Percentiles rank a stretch among this genome's conserved stretches.
Evolutionary conservation across 1,140 invertebrate species (phyloP).

Genomic region (Aphelenchoides besseyi): DNA sequence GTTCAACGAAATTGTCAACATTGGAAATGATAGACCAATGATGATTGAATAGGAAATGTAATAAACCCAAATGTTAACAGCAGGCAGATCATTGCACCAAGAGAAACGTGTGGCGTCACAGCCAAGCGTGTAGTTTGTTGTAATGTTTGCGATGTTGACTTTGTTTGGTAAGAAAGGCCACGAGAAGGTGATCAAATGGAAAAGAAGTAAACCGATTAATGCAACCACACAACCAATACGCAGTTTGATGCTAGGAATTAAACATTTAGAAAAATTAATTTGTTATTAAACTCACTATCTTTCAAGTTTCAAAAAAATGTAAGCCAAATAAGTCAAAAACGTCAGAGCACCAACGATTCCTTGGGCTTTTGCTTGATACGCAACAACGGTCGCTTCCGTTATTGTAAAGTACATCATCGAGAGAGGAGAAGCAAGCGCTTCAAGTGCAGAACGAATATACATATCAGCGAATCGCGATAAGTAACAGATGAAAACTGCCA

Average conservation of each 20-base stretch:
- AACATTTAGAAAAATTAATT: background rate
- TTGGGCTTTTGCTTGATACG: constrained; percentile 26
- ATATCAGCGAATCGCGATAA: constrained; percentile 47
- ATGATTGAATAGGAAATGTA: constrained; percentile 40
- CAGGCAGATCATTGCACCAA: constrained; percentile 38
- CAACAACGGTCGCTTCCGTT: background rate
- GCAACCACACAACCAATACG: constrained; percentile 32
- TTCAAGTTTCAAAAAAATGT: constrained; percentile 40
- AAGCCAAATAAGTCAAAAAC: constrained; percentile 35
- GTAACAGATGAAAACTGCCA: constrained; percentile 47
- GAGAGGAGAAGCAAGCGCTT: constrained; percentile 35
- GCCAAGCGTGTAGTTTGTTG: constrained; percentile 22
- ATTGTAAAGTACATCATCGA: constrained; percentile 8
- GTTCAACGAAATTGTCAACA: constrained; percentile 47
- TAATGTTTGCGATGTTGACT: background rate
- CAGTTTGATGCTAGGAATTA: constrained; percentile 21
- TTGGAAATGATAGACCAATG: constrained; percentile 44
- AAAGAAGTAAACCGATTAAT: constrained; percentile 25
- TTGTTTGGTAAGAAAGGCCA: constrained; percentile 42
- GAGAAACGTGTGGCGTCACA: constrained; percentile 34
- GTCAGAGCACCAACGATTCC: constrained; percentile 36
- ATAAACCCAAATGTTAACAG: constrained; percentile 43
- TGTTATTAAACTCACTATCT: constrained; percentile 24
- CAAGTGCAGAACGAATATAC: constrained; percentile 43
- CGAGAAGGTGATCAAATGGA: constrained; percentile 43